Evolutionary conservation across 2,888 invertebrate species (phyloP), one percentile per base, ranked within the genome.

Genomic region (Operophtera brumata): DNA sequence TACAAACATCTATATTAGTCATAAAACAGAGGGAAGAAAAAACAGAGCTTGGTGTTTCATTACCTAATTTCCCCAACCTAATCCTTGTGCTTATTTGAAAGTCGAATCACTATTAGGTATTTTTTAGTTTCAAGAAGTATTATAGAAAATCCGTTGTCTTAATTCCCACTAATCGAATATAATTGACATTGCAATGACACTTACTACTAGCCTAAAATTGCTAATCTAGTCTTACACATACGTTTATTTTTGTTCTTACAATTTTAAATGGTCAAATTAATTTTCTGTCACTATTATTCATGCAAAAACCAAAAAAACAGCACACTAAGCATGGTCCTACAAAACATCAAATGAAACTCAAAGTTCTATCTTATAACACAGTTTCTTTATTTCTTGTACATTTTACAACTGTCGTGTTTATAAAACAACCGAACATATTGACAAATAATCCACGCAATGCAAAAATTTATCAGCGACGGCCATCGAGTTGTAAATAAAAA

Each of bases 131-230:
- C 74, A 78, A 75, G 75, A 73, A 80, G 77, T 74, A 70, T 80
- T 84, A 78, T 87, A 86, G 84, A 87, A 87, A 87, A 84, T 79
- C 77, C 83, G 66, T 84, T 77, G 83, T 78, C 79, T 78, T 78
- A 78, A 75, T 78, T 78, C 77, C 70, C 78, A 82, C 89, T 90
- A 90, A 82, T 88, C 83, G 80, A 86, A 90, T 89, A 90, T 90
- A 90, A 90, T 90, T 90, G 89, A 90, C 89, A 84, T 87, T 80
- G 86, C 87, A 80, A 86, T 86, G 84, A 87, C 85, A 84, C 86
- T 86, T 86, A 88, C 87, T 89, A 86, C 82, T 87, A 89, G 77
- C 80, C 86, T 88, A 86, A 77, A 80, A 80, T 82, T 86, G 87
- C 87, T 88, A 88, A 78, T 79, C 83, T 86, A 85, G 79, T 71